Evolutionary conservation across 2,888 invertebrate species (phyloP).

Genomic region (Cyaniris semiargus): DNA sequence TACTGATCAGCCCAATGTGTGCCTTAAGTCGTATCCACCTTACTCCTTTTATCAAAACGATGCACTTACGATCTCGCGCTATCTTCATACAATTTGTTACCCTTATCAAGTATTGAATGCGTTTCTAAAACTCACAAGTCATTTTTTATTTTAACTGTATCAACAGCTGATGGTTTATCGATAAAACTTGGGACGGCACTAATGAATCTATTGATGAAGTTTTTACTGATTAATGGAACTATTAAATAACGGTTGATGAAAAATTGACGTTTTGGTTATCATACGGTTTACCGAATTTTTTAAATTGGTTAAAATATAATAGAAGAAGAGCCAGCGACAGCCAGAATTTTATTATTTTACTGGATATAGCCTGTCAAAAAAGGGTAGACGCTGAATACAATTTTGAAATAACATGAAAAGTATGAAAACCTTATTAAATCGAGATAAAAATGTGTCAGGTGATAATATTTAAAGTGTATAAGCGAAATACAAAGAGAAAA

Average conservation of each 20-base stretch:
- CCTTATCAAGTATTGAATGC: conserved; percentile 80
- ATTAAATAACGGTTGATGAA: conserved; percentile 5
- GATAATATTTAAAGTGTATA: no score
- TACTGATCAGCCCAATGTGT: no score
- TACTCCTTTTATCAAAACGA: conserved; percentile 64
- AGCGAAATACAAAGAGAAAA: no score
- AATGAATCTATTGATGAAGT: conserved; percentile 19
- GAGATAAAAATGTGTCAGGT: no score
- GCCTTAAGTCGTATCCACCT: conserved; percentile 11
- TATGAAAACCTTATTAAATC: no score
- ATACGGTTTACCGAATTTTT: no score
- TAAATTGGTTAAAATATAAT: no score
- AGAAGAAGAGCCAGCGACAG: no score
- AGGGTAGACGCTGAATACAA: no score
- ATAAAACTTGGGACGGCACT: background rate
- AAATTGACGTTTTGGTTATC: background rate
- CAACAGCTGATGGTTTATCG: conserved; percentile 40
- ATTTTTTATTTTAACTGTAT: conserved; percentile 73
- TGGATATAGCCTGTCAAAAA: no score
- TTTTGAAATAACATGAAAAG: no score
- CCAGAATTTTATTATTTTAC: no score
- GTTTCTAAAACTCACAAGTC: conserved; percentile 69
- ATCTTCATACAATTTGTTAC: conserved; percentile 81
- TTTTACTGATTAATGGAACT: conserved; percentile 8
- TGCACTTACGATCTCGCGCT: conserved; percentile 79